Percentiles rank a stretch among this genome's conserved stretches.
phyloP scores from a whole-genome alignment of 2,113 vertebrate genomes.

The Phodopus roborovskii region DNA sequence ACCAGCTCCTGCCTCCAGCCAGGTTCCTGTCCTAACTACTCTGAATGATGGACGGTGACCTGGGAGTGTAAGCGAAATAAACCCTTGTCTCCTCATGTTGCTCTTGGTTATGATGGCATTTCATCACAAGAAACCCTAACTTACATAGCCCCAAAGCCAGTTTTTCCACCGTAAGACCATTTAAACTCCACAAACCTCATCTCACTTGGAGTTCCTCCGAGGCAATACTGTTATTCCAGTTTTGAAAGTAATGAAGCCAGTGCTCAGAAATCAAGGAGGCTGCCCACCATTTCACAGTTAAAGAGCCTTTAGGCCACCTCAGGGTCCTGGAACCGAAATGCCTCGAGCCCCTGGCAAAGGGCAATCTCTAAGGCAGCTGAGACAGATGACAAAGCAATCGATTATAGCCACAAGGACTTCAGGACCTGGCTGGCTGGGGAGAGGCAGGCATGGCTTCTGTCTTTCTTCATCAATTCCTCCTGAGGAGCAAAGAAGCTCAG shows the following conservation, averaged over 20 bases:
- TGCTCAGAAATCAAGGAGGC: neutral
- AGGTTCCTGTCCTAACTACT: neutral
- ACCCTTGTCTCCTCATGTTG: neutral
- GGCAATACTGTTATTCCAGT: neutral
- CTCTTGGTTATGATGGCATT: neutral
- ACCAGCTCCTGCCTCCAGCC: neutral
- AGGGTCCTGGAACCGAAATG: neutral
- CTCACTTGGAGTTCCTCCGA: neutral
- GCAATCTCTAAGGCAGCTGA: neutral
- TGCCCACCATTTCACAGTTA: neutral
- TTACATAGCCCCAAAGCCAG: neutral
- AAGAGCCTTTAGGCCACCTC: neutral
- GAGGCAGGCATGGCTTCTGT: neutral
- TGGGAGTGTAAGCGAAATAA: neutral
- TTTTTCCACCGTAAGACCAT: neutral
- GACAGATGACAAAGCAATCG: no score
- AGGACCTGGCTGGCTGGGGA: neutral
- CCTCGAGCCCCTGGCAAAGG: neutral
- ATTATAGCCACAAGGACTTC: neutral
- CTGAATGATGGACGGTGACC: neutral
- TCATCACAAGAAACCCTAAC: neutral
- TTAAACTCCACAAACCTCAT: neutral
- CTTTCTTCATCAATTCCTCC: neutral
- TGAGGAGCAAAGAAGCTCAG: neutral
- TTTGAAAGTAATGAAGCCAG: neutral